These are phyloP conservation scores for Orthosia gracilis DNA, from an alignment of 2,888 invertebrate genomes.

Conservation along the genomic window DNA sequence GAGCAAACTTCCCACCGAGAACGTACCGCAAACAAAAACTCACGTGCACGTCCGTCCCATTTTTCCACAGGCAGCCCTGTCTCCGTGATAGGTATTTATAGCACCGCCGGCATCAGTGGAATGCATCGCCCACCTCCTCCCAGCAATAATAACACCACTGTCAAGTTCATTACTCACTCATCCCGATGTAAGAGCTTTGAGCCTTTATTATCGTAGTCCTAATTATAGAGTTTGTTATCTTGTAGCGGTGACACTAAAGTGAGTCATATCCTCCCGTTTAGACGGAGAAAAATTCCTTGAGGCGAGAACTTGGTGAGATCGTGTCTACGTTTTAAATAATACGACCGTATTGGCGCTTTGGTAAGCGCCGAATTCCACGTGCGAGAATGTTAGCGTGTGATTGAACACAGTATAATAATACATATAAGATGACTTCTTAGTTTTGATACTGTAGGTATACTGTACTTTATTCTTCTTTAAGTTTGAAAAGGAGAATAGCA, in stretches of 20 bases:
- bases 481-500: neutral
- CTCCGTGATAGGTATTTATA: conserved; percentile 78
- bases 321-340: conserved; percentile 63
- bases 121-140: conserved; percentile 82
- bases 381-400: conserved; percentile 45
- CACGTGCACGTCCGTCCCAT: conserved; percentile 44
- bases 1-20: conserved; percentile 17
- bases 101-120: conserved; percentile 71
- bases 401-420: neutral
- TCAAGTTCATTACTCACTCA: conserved; percentile 88
- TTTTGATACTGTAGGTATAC: neutral
- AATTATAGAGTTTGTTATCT: conserved; percentile 72
- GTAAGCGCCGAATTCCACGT: conserved; percentile 58
- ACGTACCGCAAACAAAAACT: conserved; percentile 26
- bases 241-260: conserved; percentile 67
- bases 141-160: conserved; percentile 84
- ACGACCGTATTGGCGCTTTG: conserved; percentile 55
- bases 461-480: neutral
- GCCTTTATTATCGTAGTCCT: conserved; percentile 65
- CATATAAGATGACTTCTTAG: neutral
- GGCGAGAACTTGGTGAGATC: conserved; percentile 52
- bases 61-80: conserved; percentile 67
- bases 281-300: conserved; percentile 66
- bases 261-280: conserved; percentile 69
- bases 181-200: conserved; percentile 67